Percentiles rank a stretch among this genome's conserved stretches.
phyloP scores from a whole-genome alignment of 2,113 vertebrate genomes.

The Alligator mississippiensis region DNA sequence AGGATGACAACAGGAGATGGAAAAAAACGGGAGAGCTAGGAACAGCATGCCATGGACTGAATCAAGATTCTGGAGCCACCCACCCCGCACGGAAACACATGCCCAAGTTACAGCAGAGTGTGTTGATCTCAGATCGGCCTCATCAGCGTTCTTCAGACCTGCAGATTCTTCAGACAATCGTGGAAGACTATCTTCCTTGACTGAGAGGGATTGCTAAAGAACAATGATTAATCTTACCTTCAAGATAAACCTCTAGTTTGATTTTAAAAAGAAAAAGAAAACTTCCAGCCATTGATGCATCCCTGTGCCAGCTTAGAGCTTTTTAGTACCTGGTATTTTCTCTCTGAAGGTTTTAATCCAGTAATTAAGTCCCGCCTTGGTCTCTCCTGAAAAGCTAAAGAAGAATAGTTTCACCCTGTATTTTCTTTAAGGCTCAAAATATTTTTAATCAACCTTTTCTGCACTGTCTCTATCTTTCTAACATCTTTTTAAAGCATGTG shows the following conservation, averaged over 20 bases:
- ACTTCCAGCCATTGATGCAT: not conserved
- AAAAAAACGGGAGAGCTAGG: too few species aligned
- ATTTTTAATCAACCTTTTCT: not conserved
- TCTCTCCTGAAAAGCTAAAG: not conserved
- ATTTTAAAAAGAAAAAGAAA: not conserved
- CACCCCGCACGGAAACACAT: not conserved
- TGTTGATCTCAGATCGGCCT: not conserved
- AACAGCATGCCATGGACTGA: too few species aligned
- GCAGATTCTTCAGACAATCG: not conserved
- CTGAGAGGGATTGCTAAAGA: not conserved
- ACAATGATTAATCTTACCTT: too few species aligned
- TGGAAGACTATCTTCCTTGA: not conserved
- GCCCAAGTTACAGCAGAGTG: not conserved
- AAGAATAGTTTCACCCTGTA: not conserved
- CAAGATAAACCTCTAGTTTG: too few species aligned
- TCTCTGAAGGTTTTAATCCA: not conserved
- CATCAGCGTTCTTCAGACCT: not conserved
- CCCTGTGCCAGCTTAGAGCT: not conserved
- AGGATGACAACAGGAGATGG: too few species aligned
- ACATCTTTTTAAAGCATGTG: not conserved
- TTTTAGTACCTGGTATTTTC: not conserved
- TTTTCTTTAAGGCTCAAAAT: not conserved
- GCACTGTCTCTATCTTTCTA: not conserved
- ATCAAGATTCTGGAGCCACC: too few species aligned
- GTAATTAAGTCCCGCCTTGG: not conserved